A percentile compares a stretch with the other conserved stretches of the same genome.
Evolutionary conservation across 2,888 invertebrate genomes (phyloP).

Genomic region (Ecdyonurus torrentis): DNA sequence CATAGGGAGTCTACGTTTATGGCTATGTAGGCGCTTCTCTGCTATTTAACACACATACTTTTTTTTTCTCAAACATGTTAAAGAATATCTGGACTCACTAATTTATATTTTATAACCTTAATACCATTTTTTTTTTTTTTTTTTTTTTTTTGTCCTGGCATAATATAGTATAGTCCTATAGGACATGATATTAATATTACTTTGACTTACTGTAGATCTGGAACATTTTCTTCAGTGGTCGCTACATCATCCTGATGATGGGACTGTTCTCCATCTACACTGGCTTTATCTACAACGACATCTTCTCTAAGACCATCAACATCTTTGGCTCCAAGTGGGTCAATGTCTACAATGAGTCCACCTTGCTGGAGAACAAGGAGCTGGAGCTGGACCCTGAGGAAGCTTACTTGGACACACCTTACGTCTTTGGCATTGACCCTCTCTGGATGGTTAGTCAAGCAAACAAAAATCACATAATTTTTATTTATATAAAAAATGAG

Average conservation of each 20-base stretch:
- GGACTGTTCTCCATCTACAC: slow-evolving; percentile 62
- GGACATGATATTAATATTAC: too few species aligned
- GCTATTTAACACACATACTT: too few species aligned
- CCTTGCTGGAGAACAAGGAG: slow-evolving; percentile 21
- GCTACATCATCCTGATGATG: slow-evolving; percentile 65
- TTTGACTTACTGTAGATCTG: too few species aligned
- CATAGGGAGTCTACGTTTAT: too few species aligned
- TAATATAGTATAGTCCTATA: too few species aligned
- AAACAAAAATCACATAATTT: too few species aligned
- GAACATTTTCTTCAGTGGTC: slow-evolving; percentile 56
- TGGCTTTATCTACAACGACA: slow-evolving; percentile 60
- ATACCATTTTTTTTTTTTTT: too few species aligned
- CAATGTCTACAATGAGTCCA: slow-evolving; percentile 23
- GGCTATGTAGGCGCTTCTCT: too few species aligned
- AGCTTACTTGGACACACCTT: slow-evolving; percentile 33
- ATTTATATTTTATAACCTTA: too few species aligned
- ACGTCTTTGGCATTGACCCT: slow-evolving; percentile 56
- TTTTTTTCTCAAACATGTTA: too few species aligned
- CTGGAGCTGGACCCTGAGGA: slow-evolving; percentile 30
- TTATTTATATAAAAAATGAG: slow-evolving; percentile 18
- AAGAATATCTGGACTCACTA: too few species aligned
- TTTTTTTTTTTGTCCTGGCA: too few species aligned
- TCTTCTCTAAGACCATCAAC: slow-evolving; percentile 60
- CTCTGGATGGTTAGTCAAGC: slow-evolving; percentile 41
- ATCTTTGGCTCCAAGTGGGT: slow-evolving; percentile 51